These are phyloP conservation scores for Pterostichus niger DNA, from an alignment of 2,888 invertebrate genomes.

Conservation along the genomic window DNA sequence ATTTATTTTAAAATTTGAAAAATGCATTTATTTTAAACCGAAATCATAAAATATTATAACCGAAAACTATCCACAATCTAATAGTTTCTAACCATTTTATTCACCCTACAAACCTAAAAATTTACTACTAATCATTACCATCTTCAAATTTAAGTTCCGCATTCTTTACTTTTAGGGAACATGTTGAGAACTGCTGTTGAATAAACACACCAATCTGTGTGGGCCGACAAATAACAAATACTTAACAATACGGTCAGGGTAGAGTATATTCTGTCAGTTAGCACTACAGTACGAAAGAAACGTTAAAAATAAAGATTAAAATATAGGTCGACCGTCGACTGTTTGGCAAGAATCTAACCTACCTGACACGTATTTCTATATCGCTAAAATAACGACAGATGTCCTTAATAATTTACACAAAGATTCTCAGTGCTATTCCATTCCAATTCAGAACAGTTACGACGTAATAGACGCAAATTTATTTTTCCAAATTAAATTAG, in stretches of 20 bases:
- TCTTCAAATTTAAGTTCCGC: background rate
- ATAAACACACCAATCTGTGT: slow-evolving; percentile 45
- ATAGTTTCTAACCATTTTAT: background rate
- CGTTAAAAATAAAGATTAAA: slow-evolving; percentile 56
- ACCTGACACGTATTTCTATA: slow-evolving; percentile 40
- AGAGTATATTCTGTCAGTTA: slow-evolving; percentile 55
- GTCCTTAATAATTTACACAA: slow-evolving; percentile 47
- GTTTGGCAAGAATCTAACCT: slow-evolving; percentile 44
- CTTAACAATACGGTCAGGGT: slow-evolving; percentile 51
- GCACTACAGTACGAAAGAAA: slow-evolving; percentile 44
- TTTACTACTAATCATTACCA: background rate
- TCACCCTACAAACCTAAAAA: background rate
- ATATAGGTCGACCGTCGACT: slow-evolving; percentile 57
- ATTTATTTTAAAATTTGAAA: too few species aligned
- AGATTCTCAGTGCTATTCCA: background rate
- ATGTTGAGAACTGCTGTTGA: slow-evolving; percentile 33
- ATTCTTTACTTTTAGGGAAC: slow-evolving; percentile 15
- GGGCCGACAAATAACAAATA: slow-evolving; percentile 52
- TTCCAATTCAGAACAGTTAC: background rate
- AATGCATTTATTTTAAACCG: too few species aligned
- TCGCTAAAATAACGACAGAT: slow-evolving; percentile 28
- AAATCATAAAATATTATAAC: too few species aligned
- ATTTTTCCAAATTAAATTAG: too few species aligned
- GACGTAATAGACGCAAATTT: too few species aligned
- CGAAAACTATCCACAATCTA: too few species aligned